phyloP scores from a whole-genome alignment of 2,113 vertebrate genomes.

The Vimba vimba region DNA sequence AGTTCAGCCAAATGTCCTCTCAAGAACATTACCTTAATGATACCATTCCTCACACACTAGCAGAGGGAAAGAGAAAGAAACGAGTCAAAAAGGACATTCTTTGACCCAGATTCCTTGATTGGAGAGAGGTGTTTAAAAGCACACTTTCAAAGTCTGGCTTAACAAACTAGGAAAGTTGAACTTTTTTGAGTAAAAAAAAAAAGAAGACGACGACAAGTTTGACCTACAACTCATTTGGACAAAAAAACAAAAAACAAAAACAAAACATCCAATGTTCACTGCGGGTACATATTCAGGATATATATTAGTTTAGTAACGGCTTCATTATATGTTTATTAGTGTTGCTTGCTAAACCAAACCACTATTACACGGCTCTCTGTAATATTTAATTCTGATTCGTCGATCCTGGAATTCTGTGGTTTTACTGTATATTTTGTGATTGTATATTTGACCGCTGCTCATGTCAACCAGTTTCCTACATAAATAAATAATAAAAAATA shows the following conservation, averaged over 20 bases:
- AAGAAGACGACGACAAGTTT: not conserved
- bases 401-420: not conserved
- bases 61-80: conserved; percentile 56
- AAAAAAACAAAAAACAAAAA: not conserved
- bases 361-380: not conserved
- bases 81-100: conserved; percentile 60
- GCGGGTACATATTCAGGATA: not conserved
- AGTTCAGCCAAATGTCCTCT: conserved; percentile 66
- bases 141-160: not conserved
- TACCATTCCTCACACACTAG: conserved; percentile 66
- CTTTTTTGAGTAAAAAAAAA: not conserved
- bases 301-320: not conserved
- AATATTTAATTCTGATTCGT: not conserved
- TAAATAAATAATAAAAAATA: not conserved
- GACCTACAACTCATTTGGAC: not conserved
- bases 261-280: not conserved
- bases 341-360: not conserved
- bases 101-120: conserved; percentile 69
- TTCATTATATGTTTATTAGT: not conserved
- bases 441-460: not conserved
- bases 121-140: conserved; percentile 58
- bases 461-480: not conserved
- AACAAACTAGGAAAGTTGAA: not conserved
- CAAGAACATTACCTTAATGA: conserved; percentile 73
- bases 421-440: not conserved